Base-by-base conservation (phyloP, 2,113 vertebrate species). In the Gavialis gangeticus region DNA sequence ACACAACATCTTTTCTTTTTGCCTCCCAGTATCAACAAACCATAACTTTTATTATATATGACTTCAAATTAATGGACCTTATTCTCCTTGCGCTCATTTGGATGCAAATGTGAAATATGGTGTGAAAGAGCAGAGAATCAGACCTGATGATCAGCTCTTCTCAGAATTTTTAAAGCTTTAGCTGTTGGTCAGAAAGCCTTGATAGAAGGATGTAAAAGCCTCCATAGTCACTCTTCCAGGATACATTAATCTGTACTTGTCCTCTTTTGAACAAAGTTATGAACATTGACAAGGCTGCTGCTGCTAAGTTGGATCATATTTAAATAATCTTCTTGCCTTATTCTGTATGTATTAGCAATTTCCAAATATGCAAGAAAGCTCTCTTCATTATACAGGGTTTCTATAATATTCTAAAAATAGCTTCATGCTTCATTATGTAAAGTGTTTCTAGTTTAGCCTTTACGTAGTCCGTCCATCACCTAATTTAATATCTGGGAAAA, bases 291-390 rank as follows among this genome's bases (percentile, higher is more conserved):
- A 55, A 30, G 30, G 25, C 58, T 55, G 63, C 66, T 83, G 73
- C n/a, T 76, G 67, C n/a, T 78, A 58, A n/a, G 30, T n/a, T 34
- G 55, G 17, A 60, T 77, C 18, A 5, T 28, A 27, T 81, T 37
- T 71, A 59, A 66, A 88, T 21, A 69, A 62, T 10, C 3, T 1
- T 34, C 12, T 27, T 4, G 62, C 28, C 13, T 63, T 28, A 75
- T 81, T 67, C 34, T 28, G 56, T 78, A 46, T 28, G 25, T 12
- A 30, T 77, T 22, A 25, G 59, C 54, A 60, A 58, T 27, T 91
- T 75, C 9, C 46, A 76, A 0, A 0, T 2, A 1, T 13, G n/a
- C 24, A 24, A 69, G 18, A 37, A 1, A 0, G 37, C 12, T 8
- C 14, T 56, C 21, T 64, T 2, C 27, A 21, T 9, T 5, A 28